Evolutionary conservation across 64 coral and sea anemone species (phyloP).

Genomic region (Montipora capricornis): DNA sequence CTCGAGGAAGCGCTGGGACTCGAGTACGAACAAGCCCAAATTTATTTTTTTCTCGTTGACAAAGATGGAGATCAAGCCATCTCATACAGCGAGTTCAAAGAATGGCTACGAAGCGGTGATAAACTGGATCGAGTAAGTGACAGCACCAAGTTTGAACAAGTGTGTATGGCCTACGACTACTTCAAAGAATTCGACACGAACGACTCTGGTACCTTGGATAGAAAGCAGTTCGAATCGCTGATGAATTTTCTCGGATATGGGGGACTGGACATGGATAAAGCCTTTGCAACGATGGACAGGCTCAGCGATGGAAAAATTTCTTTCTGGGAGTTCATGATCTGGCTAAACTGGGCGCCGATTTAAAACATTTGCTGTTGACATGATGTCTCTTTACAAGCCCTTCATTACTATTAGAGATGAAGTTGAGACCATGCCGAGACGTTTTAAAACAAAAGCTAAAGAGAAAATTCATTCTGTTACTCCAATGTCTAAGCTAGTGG

Average conservation of each 20-base stretch:
- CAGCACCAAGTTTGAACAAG: conserved; percentile 18
- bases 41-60: conserved; percentile 52
- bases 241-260: conserved; percentile 45
- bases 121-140: conserved; percentile 29
- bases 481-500: no score
- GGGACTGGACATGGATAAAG: conserved; percentile 23
- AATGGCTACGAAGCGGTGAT: conserved; percentile 65
- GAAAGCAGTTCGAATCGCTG: conserved; percentile 35
- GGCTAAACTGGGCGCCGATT: conserved; percentile 67
- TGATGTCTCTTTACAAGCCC: background rate
- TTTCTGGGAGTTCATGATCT: conserved; percentile 66
- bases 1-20: conserved; percentile 43
- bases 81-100: conserved; percentile 34
- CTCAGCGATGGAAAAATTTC: conserved; percentile 59
- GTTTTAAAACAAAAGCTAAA: no score
- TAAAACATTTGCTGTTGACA: background rate
- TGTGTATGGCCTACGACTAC: conserved; percentile 37
- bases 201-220: conserved; percentile 53
- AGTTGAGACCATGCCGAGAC: no score
- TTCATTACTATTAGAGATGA: no score
- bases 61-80: conserved; percentile 65
- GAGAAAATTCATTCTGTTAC: no score
- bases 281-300: conserved; percentile 44
- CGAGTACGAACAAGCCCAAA: conserved; percentile 42
- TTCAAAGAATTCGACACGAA: conserved; percentile 60